Evolutionary conservation across 2,797 vertebrate genomes (phyloP).

Genomic region (Yasuhikotakia modesta): DNA sequence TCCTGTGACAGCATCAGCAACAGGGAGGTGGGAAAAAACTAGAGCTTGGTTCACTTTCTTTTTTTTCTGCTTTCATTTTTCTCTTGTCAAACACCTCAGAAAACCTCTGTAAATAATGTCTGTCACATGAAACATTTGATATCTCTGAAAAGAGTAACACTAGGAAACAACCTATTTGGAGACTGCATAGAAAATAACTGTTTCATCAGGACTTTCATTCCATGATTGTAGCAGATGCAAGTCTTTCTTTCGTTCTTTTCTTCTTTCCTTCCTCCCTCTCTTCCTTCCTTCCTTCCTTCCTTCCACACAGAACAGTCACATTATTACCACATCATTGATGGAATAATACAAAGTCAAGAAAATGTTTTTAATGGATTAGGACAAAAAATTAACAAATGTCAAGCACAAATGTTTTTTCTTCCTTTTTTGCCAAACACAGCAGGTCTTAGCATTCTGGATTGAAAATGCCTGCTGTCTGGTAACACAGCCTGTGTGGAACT

Average conservation of each 20-base stretch:
- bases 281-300: background rate
- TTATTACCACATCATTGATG: background rate
- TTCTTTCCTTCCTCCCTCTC: background rate
- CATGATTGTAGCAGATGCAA: too few species aligned
- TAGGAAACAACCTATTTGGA: too few species aligned
- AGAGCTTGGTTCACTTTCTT: conserved; percentile 18
- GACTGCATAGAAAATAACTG: too few species aligned
- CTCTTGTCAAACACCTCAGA: conserved; percentile 31
- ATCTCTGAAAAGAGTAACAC: conserved; percentile 39
- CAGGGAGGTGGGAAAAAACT: conserved; percentile 37
- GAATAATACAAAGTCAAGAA: conserved; percentile 19
- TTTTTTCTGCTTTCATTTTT: conserved; percentile 12
- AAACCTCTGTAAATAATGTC: conserved; percentile 49
- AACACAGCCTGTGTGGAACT: conserved; percentile 46
- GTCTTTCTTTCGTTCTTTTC: background rate
- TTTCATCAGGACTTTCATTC: too few species aligned
- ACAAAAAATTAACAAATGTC: conserved; percentile 41
- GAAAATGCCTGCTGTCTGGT: conserved; percentile 50
- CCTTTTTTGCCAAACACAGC: conserved; percentile 29
- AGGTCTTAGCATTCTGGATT: conserved; percentile 35
- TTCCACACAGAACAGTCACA: conserved; percentile 23
- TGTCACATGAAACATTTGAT: conserved; percentile 41
- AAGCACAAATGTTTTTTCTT: conserved; percentile 34
- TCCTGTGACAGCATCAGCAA: conserved; percentile 51
- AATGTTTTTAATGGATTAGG: conserved; percentile 36